A percentile compares a stretch with the other conserved stretches of the same genome.
phyloP scores from a whole-genome alignment of 1,140 invertebrate species.

The roundworm (Caenorhabditis elegans) region WBcel235 BX284603.4:284001-284500 shows the following conservation, averaged over 20 bases:
- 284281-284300: slow-evolving; percentile 52
- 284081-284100: neutral
- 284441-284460: no score
- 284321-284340: slow-evolving; percentile 45
- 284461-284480: no score
- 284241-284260: slow-evolving; percentile 66
- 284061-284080: neutral
- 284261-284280: slow-evolving; percentile 61
- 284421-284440: no score
- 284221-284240: slow-evolving; percentile 46
- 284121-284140: neutral
- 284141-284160: neutral
- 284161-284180: neutral
- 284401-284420: no score
- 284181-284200: neutral
- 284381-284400: no score
- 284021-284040: neutral
- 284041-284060: neutral
- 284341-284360: no score
- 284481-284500: no score
- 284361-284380: no score
- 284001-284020: neutral
- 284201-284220: neutral
- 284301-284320: slow-evolving; percentile 49
- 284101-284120: neutral